phyloP scores from a whole-genome alignment of 2,888 invertebrate species.

The Sminthurinus aureus region DNA sequence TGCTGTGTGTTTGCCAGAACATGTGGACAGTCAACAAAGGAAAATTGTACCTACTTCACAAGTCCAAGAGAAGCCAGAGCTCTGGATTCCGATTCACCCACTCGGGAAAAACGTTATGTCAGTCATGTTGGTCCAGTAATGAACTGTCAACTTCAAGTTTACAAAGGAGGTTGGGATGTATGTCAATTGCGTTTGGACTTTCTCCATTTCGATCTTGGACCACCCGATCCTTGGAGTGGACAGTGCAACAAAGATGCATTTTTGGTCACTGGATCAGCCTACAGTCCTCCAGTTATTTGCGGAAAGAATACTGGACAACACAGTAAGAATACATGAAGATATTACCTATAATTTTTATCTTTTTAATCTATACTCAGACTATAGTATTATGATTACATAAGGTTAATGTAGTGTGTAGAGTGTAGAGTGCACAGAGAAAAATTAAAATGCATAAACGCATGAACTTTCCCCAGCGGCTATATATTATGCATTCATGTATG shows the following conservation, averaged over 20 bases:
- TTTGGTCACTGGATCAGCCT: slow-evolving; percentile 60
- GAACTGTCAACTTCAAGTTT: slow-evolving; percentile 60
- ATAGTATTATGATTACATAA: too few relatives aligned
- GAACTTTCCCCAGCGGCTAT: too few relatives aligned
- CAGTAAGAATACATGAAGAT: slow-evolving; percentile 51
- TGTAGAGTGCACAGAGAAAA: too few relatives aligned
- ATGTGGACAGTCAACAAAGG: slow-evolving; percentile 59
- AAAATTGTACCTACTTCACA: slow-evolving; percentile 59
- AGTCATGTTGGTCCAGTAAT: slow-evolving; percentile 58
- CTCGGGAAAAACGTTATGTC: slow-evolving; percentile 50
- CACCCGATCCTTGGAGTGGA: slow-evolving; percentile 59
- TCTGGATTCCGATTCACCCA: neutral
- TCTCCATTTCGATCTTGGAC: slow-evolving; percentile 59
- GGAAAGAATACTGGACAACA: slow-evolving; percentile 61
- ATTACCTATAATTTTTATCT: too few relatives aligned
- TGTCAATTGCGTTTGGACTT: slow-evolving; percentile 60
- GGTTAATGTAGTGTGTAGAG: too few relatives aligned
- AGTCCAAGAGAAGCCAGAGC: slow-evolving; percentile 50
- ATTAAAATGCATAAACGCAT: too few relatives aligned
- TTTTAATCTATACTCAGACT: too few relatives aligned
- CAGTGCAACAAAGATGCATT: slow-evolving; percentile 61
- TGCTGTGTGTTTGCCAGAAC: slow-evolving; percentile 59
- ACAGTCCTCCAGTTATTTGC: slow-evolving; percentile 60
- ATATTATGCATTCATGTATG: too few relatives aligned
- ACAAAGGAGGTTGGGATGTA: slow-evolving; percentile 59